Conservation (phyloP, 2,113 vertebrate species). For the Nothocercus nigrocapillus region DNA sequence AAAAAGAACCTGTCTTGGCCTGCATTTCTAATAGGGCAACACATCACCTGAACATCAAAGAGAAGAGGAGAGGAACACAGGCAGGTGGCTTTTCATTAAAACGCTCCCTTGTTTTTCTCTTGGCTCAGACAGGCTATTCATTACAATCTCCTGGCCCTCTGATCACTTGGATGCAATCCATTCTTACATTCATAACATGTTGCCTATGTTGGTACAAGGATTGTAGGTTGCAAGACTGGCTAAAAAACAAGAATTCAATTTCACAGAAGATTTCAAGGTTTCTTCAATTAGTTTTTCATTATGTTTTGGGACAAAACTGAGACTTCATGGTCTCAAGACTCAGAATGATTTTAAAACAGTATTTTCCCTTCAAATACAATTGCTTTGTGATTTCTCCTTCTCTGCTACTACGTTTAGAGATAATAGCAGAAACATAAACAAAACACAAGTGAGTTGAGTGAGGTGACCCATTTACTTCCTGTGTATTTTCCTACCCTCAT, state of each 20-base stretch:
- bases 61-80: background rate
- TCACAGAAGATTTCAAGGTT: background rate
- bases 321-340: background rate
- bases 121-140: background rate
- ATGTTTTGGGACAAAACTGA: background rate
- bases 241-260: background rate
- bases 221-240: background rate
- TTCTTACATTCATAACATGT: background rate
- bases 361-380: background rate
- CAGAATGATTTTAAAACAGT: background rate
- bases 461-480: background rate
- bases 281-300: background rate
- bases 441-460: background rate
- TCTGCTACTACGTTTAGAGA: background rate
- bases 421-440: background rate
- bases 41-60: background rate
- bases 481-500: background rate
- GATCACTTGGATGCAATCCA: background rate
- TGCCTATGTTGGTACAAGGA: background rate
- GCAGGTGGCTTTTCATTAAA: background rate
- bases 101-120: background rate
- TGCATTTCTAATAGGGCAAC: background rate
- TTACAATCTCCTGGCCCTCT: background rate
- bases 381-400: background rate
- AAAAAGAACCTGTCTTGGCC: background rate